Percentiles rank a stretch among this genome's conserved stretches.
Evolutionary conservation across 1,140 invertebrate species (phyloP).

Genomic region (Trachymyrmex septentrionalis): DNA sequence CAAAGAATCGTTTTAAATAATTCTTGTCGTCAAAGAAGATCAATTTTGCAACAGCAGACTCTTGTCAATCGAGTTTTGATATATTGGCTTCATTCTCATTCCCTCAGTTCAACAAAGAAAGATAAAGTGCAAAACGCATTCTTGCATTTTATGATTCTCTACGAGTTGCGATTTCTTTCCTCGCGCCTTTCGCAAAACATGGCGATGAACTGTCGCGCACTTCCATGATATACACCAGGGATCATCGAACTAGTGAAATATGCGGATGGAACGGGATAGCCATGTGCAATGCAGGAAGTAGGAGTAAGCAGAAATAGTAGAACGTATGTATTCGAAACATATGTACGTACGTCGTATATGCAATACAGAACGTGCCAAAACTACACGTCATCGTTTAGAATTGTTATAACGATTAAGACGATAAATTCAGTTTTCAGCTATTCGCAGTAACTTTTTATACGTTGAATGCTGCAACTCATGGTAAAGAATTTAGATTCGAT

Average conservation of each 20-base stretch:
- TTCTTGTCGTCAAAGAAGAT: constrained; percentile 9
- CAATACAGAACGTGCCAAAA: background rate
- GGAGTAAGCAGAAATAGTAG: background rate
- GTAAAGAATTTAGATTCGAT: background rate
- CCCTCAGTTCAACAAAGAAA: background rate
- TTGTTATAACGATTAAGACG: background rate
- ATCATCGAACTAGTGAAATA: constrained; percentile 43
- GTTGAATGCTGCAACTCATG: background rate
- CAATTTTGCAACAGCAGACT: constrained; percentile 24
- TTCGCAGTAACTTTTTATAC: background rate
- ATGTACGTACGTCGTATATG: background rate
- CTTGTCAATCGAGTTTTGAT: constrained; percentile 36
- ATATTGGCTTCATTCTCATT: constrained; percentile 34
- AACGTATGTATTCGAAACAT: background rate
- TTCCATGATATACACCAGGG: constrained; percentile 37
- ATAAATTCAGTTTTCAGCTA: background rate
- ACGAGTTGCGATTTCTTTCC: constrained; percentile 34
- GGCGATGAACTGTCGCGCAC: constrained; percentile 20
- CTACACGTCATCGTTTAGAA: background rate
- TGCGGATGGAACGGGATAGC: background rate
- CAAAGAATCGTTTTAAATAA: background rate
- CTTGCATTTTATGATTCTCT: constrained; percentile 41
- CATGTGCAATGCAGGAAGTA: constrained; percentile 31
- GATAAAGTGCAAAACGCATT: constrained; percentile 9
- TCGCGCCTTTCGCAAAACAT: constrained; percentile 15